Conservation (phyloP, 2,888 invertebrate genomes). For the Parthenolecanium corni region DNA sequence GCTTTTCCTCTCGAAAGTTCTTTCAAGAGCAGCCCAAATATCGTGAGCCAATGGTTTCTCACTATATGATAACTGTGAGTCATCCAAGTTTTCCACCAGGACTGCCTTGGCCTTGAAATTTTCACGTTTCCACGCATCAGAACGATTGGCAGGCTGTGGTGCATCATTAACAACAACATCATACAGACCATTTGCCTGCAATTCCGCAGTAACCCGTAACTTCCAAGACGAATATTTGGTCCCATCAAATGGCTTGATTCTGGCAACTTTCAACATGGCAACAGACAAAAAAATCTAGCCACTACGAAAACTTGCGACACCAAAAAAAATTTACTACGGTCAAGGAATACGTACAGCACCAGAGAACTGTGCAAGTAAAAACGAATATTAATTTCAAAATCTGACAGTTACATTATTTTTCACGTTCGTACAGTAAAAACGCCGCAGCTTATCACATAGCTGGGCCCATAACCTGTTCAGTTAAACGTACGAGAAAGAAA, state of each 20-base stretch:
- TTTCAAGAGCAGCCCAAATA: background rate
- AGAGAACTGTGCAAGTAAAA: slow-evolving; percentile 3
- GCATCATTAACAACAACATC: background rate
- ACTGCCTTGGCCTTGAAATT: background rate
- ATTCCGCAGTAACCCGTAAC: background rate
- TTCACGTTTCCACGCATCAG: background rate
- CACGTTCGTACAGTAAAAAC: background rate
- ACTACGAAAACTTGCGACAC: background rate
- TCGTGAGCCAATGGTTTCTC: background rate
- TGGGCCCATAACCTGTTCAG: background rate
- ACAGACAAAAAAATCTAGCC: background rate
- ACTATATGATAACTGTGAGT: background rate
- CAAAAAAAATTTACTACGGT: background rate
- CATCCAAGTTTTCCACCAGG: background rate
- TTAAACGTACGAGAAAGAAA: too few relatives aligned
- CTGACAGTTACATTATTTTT: background rate
- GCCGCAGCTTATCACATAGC: background rate
- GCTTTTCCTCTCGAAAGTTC: background rate
- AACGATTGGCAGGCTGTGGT: background rate
- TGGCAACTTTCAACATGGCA: background rate
- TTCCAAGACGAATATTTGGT: background rate
- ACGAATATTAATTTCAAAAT: background rate
- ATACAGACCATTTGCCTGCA: background rate
- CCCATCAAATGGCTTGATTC: background rate
- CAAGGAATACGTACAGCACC: background rate